Percentiles rank a stretch among this genome's conserved stretches.
These are phyloP conservation scores for Montipora cactus DNA, from an alignment of 64 coral and sea anemone species.

Conservation along the genomic window DNA sequence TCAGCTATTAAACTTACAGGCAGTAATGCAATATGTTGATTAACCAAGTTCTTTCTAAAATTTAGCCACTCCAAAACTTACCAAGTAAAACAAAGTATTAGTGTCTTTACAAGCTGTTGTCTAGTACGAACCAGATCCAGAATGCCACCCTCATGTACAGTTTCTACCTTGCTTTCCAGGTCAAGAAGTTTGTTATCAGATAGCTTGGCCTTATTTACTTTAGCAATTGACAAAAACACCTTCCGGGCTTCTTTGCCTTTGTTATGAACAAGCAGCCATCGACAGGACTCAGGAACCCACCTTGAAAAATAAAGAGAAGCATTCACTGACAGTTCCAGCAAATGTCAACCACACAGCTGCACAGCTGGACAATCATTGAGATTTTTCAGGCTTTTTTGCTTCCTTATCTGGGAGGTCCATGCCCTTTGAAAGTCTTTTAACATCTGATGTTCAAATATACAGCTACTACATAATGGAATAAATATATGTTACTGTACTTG, in stretches of 20 bases:
- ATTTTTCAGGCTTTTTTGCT: too few relatives aligned
- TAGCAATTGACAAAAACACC: slow-evolving; percentile 44
- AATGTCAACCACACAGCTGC: not conserved
- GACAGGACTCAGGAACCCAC: slow-evolving; percentile 74
- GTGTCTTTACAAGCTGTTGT: slow-evolving; percentile 1
- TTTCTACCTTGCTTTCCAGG: slow-evolving; percentile 13
- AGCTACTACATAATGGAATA: too few relatives aligned
- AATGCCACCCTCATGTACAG: slow-evolving; percentile 22
- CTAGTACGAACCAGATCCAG: slow-evolving; percentile 60
- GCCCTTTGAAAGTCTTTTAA: not conserved
- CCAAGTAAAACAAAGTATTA: slow-evolving; percentile 68
- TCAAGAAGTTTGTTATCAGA: slow-evolving; percentile 2
- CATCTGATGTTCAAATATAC: too few relatives aligned
- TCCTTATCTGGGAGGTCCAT: too few relatives aligned
- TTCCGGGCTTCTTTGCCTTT: slow-evolving; percentile 29
- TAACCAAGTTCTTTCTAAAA: too few relatives aligned
- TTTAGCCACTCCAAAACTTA: not conserved
- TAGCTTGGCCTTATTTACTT: slow-evolving; percentile 34
- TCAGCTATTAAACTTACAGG: too few relatives aligned
- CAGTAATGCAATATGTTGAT: too few relatives aligned
- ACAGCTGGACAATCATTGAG: too few relatives aligned
- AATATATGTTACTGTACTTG: too few relatives aligned
- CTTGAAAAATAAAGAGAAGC: not conserved
- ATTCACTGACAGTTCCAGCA: not conserved
- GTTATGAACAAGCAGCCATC: slow-evolving; percentile 62